A percentile compares a stretch with the other conserved stretches of the same genome.
Conservation (phyloP, 2,888 invertebrate genomes). For the Drosophila incognita region DNA sequence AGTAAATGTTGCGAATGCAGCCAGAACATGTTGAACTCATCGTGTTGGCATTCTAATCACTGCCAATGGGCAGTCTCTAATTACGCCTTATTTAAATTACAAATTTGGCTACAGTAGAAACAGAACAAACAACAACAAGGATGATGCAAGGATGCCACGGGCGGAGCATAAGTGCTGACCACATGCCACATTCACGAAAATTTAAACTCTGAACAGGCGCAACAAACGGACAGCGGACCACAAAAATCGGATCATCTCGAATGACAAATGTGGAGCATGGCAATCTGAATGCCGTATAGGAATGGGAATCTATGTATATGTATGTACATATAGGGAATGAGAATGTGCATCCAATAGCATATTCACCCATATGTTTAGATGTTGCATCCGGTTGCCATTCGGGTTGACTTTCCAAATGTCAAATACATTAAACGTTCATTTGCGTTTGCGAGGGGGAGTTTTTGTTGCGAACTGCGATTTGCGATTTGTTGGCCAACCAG, state of each 20-base stretch:
- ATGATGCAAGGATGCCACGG: conserved; percentile 11
- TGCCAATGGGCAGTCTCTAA: conserved; percentile 69
- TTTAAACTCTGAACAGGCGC: conserved; percentile 74
- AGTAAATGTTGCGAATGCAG: conserved; percentile 27
- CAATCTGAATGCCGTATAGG: conserved; percentile 28
- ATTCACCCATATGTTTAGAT: conserved; percentile 64
- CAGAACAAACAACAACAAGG: conserved; percentile 9
- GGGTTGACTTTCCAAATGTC: conserved; percentile 81
- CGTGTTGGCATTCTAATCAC: conserved; percentile 69
- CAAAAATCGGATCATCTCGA: conserved; percentile 76
- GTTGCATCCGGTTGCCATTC: conserved; percentile 58
- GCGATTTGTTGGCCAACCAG: conserved; percentile 72
- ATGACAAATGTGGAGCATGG: conserved; percentile 70
- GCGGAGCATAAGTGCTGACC: conserved; percentile 34
- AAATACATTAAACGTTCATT: conserved; percentile 83
- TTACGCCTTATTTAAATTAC: conserved; percentile 79
- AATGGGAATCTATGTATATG: conserved; percentile 12
- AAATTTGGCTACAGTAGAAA: conserved; percentile 51
- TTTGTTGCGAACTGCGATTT: conserved; percentile 35
- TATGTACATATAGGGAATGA: conserved; percentile 14
- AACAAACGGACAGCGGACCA: conserved; percentile 65
- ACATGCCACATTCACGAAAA: conserved; percentile 48
- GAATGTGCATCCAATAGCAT: conserved; percentile 26
- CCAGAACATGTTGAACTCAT: conserved; percentile 49
- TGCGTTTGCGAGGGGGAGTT: conserved; percentile 45